These are phyloP conservation scores for Rhyacophila brunnea DNA, from an alignment of 1,140 invertebrate genomes.

Conservation along the genomic window DNA sequence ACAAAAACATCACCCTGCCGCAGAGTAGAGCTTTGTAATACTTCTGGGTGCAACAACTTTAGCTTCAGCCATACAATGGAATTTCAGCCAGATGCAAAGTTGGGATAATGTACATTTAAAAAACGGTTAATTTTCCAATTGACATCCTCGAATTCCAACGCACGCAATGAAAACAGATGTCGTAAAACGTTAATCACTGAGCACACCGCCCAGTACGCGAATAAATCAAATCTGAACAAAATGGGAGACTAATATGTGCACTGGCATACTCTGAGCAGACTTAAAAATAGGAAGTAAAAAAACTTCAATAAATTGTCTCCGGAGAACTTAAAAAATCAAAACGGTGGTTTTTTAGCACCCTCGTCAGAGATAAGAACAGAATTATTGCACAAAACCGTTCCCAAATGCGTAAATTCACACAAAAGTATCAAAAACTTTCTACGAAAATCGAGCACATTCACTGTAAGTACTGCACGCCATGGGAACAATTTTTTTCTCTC, in stretches of 20 bases:
- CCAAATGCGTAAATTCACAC: background rate
- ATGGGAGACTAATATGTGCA: constrained; percentile 11
- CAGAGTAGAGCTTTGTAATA: too few species aligned
- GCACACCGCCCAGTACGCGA: background rate
- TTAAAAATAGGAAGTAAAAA: constrained; percentile 23
- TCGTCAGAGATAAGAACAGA: background rate
- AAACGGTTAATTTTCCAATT: too few species aligned
- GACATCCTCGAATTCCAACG: too few species aligned
- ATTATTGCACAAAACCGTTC: background rate
- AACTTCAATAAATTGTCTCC: constrained; percentile 10
- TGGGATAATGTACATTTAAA: too few species aligned
- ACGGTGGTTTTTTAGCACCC: constrained; percentile 5
- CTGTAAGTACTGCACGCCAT: constrained; percentile 24
- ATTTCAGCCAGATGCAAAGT: too few species aligned
- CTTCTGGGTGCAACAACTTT: too few species aligned
- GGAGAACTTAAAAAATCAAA: constrained; percentile 11
- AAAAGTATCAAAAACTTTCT: constrained; percentile 21
- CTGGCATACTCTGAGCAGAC: constrained; percentile 5
- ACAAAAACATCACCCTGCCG: too few species aligned
- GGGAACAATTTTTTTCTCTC: constrained; percentile 13
- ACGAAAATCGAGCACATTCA: constrained; percentile 20
- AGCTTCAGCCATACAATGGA: too few species aligned
- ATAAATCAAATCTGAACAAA: constrained; percentile 11
- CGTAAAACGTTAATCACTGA: too few species aligned
- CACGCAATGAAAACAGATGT: too few species aligned